Base-by-base conservation (phyloP, 1,140 invertebrate species). In the Drosophila ananassae region DNA sequence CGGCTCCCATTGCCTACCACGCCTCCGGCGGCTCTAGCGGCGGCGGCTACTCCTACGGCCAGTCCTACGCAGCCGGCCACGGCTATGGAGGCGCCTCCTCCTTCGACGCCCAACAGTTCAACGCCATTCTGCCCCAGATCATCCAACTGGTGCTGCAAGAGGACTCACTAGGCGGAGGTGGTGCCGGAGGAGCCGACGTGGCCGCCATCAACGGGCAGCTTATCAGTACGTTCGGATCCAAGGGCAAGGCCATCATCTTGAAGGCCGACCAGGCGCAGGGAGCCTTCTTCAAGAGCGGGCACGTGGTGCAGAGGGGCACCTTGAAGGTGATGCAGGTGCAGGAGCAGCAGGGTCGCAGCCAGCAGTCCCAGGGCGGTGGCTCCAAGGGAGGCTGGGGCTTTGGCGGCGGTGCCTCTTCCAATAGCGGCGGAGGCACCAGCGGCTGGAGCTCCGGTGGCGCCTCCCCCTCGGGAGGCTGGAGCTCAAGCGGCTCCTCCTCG, bases 231-330 rank as follows among this genome's bases (percentile, higher is more conserved):
- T 90, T 57, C 46, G 89, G 89, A 0, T 54, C 60, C 22, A 69
- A 75, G 39, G 89, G 89, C 59, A 84, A 79, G 30, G 89, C 83
- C 12, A 76, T 89, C 12, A 77, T 89, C 5, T 62, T 78, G 69
- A 85, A 77, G 13, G 84, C 77, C 5, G 81, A 89, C 6, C 55
- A 84, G 24, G 84, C 71, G 6, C 73, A 84, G 25, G 81, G 80
- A 9, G 77, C 53, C 53, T 90, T 74, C 69, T 90, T 89, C 57
- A 74, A 77, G 48, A 79, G 89, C 59, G 89, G 89, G 0, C 89
- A 90, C 62, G 89, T 90, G 10, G 75, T 90, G 30, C 83, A 90
- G 63, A 79, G 84, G 6, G 89, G 89, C 17, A 89, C 78, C 2
- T 51, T 90, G 13, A 85, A 90, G 47, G 77, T 90, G 50, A 90